Evolutionary conservation across 1,140 invertebrate species (phyloP).

Genomic region (Psilanteris sp.): DNA sequence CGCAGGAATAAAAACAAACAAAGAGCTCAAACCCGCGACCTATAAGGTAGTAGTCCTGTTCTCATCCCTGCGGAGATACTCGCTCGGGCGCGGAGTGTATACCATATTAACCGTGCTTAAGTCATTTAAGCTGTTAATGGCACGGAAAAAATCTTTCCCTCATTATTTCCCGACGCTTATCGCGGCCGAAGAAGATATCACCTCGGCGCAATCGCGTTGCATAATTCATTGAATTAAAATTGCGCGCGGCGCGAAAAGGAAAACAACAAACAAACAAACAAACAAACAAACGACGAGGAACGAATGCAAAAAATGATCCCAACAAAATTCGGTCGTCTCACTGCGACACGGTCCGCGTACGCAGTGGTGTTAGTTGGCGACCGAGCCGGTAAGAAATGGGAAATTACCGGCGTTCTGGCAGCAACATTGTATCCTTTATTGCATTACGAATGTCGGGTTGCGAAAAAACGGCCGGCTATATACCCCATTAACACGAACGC

Average conservation of each 20-base stretch:
- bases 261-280: too few relatives aligned
- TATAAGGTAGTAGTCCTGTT: slow-evolving; percentile 15
- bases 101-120: slow-evolving; percentile 10
- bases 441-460: slow-evolving; percentile 25
- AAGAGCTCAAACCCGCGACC: slow-evolving; percentile 6
- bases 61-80: slow-evolving; percentile 13
- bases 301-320: too few relatives aligned
- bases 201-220: background rate
- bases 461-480: slow-evolving; percentile 25
- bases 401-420: slow-evolving; percentile 10
- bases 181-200: background rate
- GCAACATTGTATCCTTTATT: slow-evolving; percentile 13
- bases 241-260: background rate
- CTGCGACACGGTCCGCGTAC: too few relatives aligned
- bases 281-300: too few relatives aligned
- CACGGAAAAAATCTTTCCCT: slow-evolving; percentile 6
- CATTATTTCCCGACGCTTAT: background rate
- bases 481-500: slow-evolving; percentile 46
- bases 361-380: too few relatives aligned
- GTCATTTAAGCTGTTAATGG: slow-evolving; percentile 6
- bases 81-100: background rate
- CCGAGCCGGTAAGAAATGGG: too few relatives aligned
- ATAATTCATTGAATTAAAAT: too few relatives aligned
- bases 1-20: slow-evolving; percentile 27
- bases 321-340: too few relatives aligned